Percentiles rank a stretch among this genome's conserved stretches.
Evolutionary conservation across 2,797 vertebrate species (phyloP).

Genomic region (Philypnodon macrostomus): DNA sequence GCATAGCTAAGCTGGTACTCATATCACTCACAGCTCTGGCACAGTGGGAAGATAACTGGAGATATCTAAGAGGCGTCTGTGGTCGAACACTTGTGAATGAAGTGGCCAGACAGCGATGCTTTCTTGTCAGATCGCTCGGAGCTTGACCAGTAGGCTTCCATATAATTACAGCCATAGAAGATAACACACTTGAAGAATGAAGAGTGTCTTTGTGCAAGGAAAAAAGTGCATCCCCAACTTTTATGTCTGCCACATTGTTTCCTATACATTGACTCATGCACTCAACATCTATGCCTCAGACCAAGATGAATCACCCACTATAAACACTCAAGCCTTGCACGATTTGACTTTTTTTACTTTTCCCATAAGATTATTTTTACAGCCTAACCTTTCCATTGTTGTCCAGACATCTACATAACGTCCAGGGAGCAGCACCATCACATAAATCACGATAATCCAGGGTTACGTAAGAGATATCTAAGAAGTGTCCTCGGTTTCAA

Average conservation of each 20-base stretch:
- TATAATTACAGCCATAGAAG: slow-evolving; percentile 36
- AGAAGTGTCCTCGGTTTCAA: not conserved
- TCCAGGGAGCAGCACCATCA: slow-evolving; percentile 42
- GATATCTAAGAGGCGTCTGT: slow-evolving; percentile 55
- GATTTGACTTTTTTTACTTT: slow-evolving; percentile 52
- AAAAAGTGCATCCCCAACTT: slow-evolving; percentile 50
- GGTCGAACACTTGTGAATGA: slow-evolving; percentile 62
- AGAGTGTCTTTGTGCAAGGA: slow-evolving; percentile 63
- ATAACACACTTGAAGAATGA: slow-evolving; percentile 61
- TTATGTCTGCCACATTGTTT: slow-evolving; percentile 39
- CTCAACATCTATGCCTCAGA: slow-evolving; percentile 21
- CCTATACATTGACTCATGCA: slow-evolving; percentile 43
- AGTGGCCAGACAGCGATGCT: slow-evolving; percentile 38
- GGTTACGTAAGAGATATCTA: slow-evolving; percentile 30
- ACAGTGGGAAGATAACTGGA: slow-evolving; percentile 37
- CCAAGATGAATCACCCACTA: slow-evolving; percentile 52
- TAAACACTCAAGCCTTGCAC: slow-evolving; percentile 16
- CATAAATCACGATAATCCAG: slow-evolving; percentile 49
- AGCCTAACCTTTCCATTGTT: slow-evolving; percentile 45
- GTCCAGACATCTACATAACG: slow-evolving; percentile 40
- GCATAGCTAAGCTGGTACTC: slow-evolving; percentile 50
- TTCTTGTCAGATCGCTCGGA: slow-evolving; percentile 49
- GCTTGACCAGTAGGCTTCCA: slow-evolving; percentile 45
- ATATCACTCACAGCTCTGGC: slow-evolving; percentile 55
- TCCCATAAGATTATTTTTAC: slow-evolving; percentile 31